Evolutionary conservation across 2,113 vertebrate genomes (phyloP), one percentile per base, ranked within the genome.

Genomic region (Platichthys stellatus): DNA sequence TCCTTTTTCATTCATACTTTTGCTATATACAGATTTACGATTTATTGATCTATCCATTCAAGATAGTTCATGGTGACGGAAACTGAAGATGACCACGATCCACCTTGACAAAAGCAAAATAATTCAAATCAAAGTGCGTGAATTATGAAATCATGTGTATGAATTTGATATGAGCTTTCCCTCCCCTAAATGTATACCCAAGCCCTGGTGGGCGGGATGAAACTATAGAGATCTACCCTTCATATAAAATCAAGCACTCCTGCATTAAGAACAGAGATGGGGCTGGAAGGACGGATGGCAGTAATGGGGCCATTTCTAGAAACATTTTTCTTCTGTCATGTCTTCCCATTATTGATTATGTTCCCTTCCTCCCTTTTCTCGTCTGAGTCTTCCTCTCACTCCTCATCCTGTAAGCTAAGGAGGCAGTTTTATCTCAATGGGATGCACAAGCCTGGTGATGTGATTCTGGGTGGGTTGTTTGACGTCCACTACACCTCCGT

Each of bases 401-500:
- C 38, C 10, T 40, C 38, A 40, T 51, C 69, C 1, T 90, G 89
- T 35, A 45, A 15, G 4, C 63, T 83, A 70, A 77, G 38, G 21
- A 31, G 69, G 57, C 58, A 73, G 14, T 90, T 90, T 83, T 13
- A 78, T 54, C 72, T 85, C 2, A 90, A 86, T 62, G 80, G 72
- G 21, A 77, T 90, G 63, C 81, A 88, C 49, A 82, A 79, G 35
- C 2, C 63, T 45, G 89, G 89, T 56, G 83, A 90, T 83, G 66
- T 90, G 14, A 20, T 88, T 31, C 40, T 90, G 1, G 89, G 89
- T 49, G 89, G 89, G 1, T 14, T 90, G 7, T 90, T 90, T 71
- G 7, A 47, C 57, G 20, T 83, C 1, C 69, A 89, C 47, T 86
- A 75, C 11, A 75, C 74, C 43, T 77, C 83, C 18, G 1, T 47